Evolutionary conservation across 2,888 invertebrate species (phyloP).

Genomic region (Melinaea marsaeus): DNA sequence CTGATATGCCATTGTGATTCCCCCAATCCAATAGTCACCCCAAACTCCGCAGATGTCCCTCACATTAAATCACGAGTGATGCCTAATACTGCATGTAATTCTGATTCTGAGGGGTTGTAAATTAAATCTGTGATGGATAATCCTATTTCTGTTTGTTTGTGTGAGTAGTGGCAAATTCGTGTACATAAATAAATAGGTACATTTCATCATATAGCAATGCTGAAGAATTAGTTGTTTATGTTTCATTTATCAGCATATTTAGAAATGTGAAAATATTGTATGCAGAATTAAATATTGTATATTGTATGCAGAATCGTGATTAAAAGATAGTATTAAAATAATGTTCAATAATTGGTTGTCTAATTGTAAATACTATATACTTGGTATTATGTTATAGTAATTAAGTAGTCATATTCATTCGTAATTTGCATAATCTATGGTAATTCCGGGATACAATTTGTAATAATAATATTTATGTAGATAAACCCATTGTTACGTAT

Average conservation of each 20-base stretch:
- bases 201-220: not conserved
- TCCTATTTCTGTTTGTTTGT: slow-evolving; percentile 16
- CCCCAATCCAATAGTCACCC: slow-evolving; percentile 1
- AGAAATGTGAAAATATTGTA: no score
- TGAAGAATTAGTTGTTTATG: no score
- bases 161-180: not conserved
- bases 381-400: not conserved
- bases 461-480: slow-evolving; percentile 1
- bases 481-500: slow-evolving; percentile 1
- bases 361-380: not conserved
- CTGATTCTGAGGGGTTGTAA: slow-evolving; percentile 26
- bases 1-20: slow-evolving; percentile 2
- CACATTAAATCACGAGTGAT: slow-evolving; percentile 30
- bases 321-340: no score
- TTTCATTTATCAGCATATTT: no score
- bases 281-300: no score
- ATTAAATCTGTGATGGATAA: slow-evolving; percentile 31
- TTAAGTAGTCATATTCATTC: not conserved
- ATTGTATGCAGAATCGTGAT: no score
- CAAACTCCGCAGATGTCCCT: slow-evolving; percentile 17
- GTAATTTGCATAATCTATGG: not conserved
- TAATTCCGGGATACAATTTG: not conserved
- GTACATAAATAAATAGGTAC: not conserved
- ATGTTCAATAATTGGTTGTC: no score
- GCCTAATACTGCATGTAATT: slow-evolving; percentile 35